phyloP scores from a whole-genome alignment of 2,113 vertebrate genomes.

The Chaenocephalus aceratus region DNA sequence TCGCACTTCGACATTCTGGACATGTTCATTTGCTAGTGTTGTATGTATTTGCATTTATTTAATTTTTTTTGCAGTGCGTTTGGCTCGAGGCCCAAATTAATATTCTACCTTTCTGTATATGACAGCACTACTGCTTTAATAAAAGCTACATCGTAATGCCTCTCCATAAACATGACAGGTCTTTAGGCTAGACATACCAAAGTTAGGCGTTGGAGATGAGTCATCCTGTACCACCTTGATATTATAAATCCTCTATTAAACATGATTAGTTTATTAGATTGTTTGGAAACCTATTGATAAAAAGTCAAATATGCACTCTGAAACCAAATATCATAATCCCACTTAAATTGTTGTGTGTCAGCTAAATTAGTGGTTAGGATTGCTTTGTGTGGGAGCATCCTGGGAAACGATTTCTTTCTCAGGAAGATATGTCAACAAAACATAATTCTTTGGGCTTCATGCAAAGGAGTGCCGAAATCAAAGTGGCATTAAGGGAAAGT shows the following conservation, averaged over 20 bases:
- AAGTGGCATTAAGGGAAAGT: slow-evolving; percentile 28
- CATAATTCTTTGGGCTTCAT: slow-evolving; percentile 6
- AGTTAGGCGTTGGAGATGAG: slow-evolving; percentile 31
- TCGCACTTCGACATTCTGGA: too few species aligned
- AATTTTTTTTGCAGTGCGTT: too few species aligned
- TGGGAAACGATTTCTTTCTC: slow-evolving; percentile 61
- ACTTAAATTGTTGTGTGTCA: slow-evolving; percentile 25
- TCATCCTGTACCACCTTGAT: slow-evolving; percentile 2
- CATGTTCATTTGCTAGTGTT: too few species aligned
- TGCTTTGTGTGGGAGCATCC: slow-evolving; percentile 33
- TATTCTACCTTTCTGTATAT: neutral
- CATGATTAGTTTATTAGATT: slow-evolving; percentile 12
- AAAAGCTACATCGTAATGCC: slow-evolving; percentile 9
- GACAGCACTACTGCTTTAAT: slow-evolving; percentile 1
- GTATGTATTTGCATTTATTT: too few species aligned
- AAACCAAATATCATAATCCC: slow-evolving; percentile 26
- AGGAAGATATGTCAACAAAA: slow-evolving; percentile 32
- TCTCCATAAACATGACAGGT: slow-evolving; percentile 17
- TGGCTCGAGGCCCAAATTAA: too few species aligned
- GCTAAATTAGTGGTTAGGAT: slow-evolving; percentile 22
- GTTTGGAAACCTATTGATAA: slow-evolving; percentile 4
- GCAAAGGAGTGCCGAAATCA: slow-evolving; percentile 9
- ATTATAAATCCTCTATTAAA: slow-evolving; percentile 28
- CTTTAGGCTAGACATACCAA: slow-evolving; percentile 51
- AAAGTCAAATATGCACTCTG: neutral